Evolutionary conservation across 2,888 invertebrate genomes (phyloP).

Genomic region (Sinopyrophorus schimmeli): DNA sequence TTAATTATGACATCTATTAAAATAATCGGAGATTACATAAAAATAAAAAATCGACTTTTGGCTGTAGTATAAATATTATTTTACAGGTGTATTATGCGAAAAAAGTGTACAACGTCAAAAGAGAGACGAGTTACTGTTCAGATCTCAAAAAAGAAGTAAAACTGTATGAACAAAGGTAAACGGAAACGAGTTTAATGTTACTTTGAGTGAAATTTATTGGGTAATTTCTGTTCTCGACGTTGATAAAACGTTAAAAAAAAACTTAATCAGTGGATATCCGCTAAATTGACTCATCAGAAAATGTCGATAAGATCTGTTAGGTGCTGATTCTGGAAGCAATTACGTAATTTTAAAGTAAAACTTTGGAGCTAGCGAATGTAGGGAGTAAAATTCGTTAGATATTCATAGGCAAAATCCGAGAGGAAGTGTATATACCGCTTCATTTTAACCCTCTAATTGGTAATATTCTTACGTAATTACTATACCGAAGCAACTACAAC

Average conservation of each 20-base stretch:
- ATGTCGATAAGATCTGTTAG: slow-evolving; percentile 11
- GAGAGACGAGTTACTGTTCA: too few species aligned
- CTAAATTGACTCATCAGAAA: slow-evolving; percentile 14
- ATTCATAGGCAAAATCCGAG: slow-evolving; percentile 3
- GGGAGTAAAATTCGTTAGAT: slow-evolving; percentile 3
- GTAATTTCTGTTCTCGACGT: slow-evolving; percentile 8
- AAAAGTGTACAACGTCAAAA: too few species aligned
- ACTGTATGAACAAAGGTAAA: too few species aligned
- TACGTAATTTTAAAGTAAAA: slow-evolving; percentile 5
- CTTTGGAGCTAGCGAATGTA: neutral
- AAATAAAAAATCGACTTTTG: too few species aligned
- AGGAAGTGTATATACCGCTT: neutral
- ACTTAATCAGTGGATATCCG: slow-evolving; percentile 11
- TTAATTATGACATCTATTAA: too few species aligned
- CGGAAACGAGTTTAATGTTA: too few species aligned
- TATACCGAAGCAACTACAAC: slow-evolving; percentile 1
- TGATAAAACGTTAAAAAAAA: slow-evolving; percentile 8
- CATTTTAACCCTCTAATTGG: slow-evolving; percentile 11
- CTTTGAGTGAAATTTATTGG: too few species aligned
- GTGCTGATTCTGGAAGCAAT: slow-evolving; percentile 14
- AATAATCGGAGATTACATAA: too few species aligned
- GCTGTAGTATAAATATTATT: too few species aligned
- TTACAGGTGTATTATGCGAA: too few species aligned
- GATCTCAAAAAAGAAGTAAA: too few species aligned
- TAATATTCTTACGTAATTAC: slow-evolving; percentile 4